Conservation (phyloP, 2,888 invertebrate genomes). For the Callosobruchus maculatus region DNA sequence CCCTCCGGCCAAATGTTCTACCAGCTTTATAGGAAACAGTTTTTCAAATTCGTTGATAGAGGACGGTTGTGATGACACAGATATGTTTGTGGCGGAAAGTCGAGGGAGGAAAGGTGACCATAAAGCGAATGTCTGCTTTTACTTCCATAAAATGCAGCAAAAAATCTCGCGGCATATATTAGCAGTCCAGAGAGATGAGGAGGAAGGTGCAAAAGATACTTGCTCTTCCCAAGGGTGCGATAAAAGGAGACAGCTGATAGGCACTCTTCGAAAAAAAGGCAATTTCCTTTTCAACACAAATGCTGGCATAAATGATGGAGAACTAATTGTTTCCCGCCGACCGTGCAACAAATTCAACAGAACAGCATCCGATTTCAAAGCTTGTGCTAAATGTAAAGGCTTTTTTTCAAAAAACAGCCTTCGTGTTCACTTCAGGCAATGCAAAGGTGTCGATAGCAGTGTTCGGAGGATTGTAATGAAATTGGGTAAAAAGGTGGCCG, state of each 20-base stretch:
- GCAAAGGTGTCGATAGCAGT: too few species aligned
- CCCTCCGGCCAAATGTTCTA: too few species aligned
- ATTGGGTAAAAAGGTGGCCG: too few species aligned
- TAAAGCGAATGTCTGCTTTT: slow-evolving; percentile 8
- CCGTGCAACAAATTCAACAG: slow-evolving; percentile 2
- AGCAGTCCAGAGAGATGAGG: slow-evolving; percentile 6
- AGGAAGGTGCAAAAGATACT: slow-evolving; percentile 9
- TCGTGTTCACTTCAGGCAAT: too few species aligned
- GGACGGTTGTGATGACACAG: too few species aligned
- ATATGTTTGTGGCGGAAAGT: slow-evolving; percentile 2
- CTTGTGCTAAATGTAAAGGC: slow-evolving; percentile 3
- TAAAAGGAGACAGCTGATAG: slow-evolving; percentile 5
- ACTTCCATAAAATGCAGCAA: slow-evolving; percentile 8
- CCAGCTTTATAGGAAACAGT: too few species aligned
- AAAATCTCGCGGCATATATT: slow-evolving; percentile 9
- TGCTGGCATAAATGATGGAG: slow-evolving; percentile 3
- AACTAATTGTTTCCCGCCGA: slow-evolving; percentile 11
- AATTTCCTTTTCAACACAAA: slow-evolving; percentile 9
- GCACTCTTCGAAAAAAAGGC: slow-evolving; percentile 5
- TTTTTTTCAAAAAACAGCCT: slow-evolving; percentile 6
- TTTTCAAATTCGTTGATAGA: too few species aligned
- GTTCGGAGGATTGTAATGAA: too few species aligned
- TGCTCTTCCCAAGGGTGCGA: slow-evolving; percentile 3
- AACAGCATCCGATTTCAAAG: not conserved
- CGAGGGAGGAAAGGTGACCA: slow-evolving; percentile 4